A percentile compares a stretch with the other conserved stretches of the same genome.
These are phyloP conservation scores for Leptonema lineaticorne DNA, from an alignment of 1,140 invertebrate species.

Conservation along the genomic window DNA sequence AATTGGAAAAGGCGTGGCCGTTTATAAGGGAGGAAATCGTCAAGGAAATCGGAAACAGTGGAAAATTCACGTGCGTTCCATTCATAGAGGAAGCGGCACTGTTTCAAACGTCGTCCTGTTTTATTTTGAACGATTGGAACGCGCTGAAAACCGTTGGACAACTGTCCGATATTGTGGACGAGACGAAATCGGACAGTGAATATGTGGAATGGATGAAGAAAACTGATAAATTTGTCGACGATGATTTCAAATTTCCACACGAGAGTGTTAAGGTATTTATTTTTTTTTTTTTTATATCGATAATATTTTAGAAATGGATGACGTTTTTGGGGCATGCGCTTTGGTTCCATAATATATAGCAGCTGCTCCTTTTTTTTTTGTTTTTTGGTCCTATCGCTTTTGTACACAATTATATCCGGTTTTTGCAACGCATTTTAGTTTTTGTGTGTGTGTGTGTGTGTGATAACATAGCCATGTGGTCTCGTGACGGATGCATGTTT, in stretches of 20 bases:
- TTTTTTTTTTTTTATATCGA: neutral
- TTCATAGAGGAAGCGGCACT: slow-evolving; percentile 55
- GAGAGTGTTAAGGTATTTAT: slow-evolving; percentile 53
- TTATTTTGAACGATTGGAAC: slow-evolving; percentile 52
- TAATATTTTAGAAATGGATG: neutral
- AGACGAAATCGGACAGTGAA: slow-evolving; percentile 47
- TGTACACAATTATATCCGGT: no score
- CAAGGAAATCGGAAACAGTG: slow-evolving; percentile 53
- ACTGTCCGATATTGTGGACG: slow-evolving; percentile 51
- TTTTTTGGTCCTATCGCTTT: no score
- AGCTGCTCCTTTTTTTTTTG: neutral
- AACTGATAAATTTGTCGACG: slow-evolving; percentile 48
- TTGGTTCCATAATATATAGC: neutral
- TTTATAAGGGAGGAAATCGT: slow-evolving; percentile 57
- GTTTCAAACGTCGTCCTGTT: slow-evolving; percentile 53
- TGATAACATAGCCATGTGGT: no score
- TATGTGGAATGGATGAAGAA: slow-evolving; percentile 51
- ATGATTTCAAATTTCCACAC: slow-evolving; percentile 53
- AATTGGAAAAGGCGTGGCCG: slow-evolving; percentile 55
- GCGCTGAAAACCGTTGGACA: slow-evolving; percentile 48
- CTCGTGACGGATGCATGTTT: no score
- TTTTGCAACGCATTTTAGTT: no score
- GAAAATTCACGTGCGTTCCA: slow-evolving; percentile 53
- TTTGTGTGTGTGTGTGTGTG: no score
- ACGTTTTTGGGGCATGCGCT: neutral